Percentiles rank a stretch among this genome's conserved stretches.
These are phyloP conservation scores for Pachycephus smyrnensis DNA, from an alignment of 2,888 invertebrate species.

Conservation along the genomic window DNA sequence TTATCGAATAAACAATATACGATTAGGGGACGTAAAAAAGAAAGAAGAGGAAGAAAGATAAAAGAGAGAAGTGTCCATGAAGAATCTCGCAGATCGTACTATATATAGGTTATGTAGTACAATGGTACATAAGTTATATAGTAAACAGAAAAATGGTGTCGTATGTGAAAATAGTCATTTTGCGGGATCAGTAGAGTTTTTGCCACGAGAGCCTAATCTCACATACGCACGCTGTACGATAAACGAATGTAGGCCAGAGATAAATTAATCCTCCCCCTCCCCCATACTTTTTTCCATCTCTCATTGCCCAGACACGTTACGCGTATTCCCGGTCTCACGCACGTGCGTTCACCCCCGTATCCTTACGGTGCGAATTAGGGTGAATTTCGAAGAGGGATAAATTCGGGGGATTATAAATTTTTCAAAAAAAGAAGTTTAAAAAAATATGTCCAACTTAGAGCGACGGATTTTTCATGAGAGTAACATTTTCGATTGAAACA, in stretches of 20 bases:
- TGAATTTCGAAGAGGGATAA: neutral
- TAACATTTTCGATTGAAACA: neutral
- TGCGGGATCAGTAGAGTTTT: neutral
- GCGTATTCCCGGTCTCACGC: neutral
- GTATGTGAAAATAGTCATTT: neutral
- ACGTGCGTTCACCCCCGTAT: neutral
- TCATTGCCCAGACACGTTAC: neutral
- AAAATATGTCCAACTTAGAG: neutral
- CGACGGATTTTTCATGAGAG: neutral
- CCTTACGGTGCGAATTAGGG: neutral
- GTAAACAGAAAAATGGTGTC: neutral
- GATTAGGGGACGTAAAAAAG: neutral
- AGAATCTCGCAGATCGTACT: neutral
- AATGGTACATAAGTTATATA: neutral
- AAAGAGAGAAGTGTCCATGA: neutral
- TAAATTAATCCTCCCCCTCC: neutral
- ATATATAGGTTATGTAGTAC: neutral
- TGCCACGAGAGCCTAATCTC: neutral
- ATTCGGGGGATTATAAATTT: neutral
- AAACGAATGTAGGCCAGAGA: slow-evolving; percentile 5
- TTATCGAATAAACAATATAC: neutral
- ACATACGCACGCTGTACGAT: neutral
- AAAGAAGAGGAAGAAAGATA: neutral
- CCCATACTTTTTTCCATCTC: neutral
- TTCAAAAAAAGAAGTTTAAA: neutral